Conservation (phyloP, 53 echinoderm and acorn worm genomes). For the Stichopus horrens region DNA sequence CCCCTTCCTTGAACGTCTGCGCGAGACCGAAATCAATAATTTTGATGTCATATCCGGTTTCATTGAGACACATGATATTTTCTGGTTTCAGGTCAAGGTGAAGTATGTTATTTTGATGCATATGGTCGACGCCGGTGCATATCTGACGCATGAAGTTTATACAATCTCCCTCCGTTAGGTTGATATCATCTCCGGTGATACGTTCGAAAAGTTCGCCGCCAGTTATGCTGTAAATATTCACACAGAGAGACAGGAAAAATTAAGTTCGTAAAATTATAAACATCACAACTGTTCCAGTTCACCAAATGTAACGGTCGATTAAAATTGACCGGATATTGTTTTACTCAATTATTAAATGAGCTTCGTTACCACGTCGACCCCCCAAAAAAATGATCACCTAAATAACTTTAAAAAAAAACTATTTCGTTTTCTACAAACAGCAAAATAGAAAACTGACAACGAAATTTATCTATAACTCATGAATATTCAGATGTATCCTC, state of each 20-base stretch:
- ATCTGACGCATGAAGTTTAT: constrained; percentile 88
- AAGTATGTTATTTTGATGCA: constrained; percentile 74
- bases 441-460: background rate
- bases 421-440: no score
- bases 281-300: no score
- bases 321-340: no score
- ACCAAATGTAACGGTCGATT: no score
- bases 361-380: no score
- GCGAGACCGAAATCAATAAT: constrained; percentile 63
- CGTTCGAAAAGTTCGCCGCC: constrained; percentile 94
- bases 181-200: constrained; percentile 81
- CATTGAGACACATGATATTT: constrained; percentile 89
- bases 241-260: no score
- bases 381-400: no score
- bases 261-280: no score
- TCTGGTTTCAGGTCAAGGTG: constrained; percentile 97
- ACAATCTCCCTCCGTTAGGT: constrained; percentile 77
- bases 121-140: constrained; percentile 84
- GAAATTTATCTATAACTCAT: background rate
- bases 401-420: no score
- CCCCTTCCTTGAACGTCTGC: constrained; percentile 41
- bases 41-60: constrained; percentile 68
- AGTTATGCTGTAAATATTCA: constrained; percentile 56
- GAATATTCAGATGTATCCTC: constrained; percentile 18
- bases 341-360: no score